Evolutionary conservation across 2,113 vertebrate species (phyloP), one percentile per base, ranked within the genome.

Genomic region (Sciurus niger): DNA sequence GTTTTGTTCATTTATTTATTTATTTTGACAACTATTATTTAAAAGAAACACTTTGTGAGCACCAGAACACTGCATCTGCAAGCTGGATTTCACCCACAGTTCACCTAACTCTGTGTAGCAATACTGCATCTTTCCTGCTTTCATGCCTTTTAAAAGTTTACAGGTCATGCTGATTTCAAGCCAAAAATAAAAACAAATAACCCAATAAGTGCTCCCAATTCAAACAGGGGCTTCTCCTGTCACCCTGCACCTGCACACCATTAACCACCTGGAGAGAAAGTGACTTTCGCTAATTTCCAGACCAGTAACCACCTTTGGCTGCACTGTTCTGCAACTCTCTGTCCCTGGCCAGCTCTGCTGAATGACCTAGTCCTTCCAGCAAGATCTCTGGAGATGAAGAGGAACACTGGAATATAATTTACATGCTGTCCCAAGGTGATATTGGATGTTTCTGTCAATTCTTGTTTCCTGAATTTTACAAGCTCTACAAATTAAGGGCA

Each of bases 401-500:
- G 85, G 90, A 97, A 97, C 58, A 96, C 82, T 55, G 79, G 77
- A 94, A 93, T 97, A 97, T 96, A 97, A 98, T 98, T 98, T 98
- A 96, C 96, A 97, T 97, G 85, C 89, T 98, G 86, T 98, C 97
- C 98, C 72, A 76, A 96, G 93, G 95, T 98, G 97, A 98, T 98
- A 97, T 97, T 96, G 58, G 96, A 98, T 93, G 72, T 95, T 97
- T 98, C 96, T 98, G 97, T 98, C 98, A 97, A 97, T 98, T 98
- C 94, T 93, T 97, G 34, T 95, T 98, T 98, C 89, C 82, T 94
- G 96, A 95, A 95, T 98, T 98, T 98, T 98, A 97, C 93, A 98
- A 97, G 97, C 96, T 96, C 92, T 97, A 95, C 98, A 98, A 98
- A 98, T 99, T 97, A 98, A 98, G 89, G 96, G 92, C 96, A 98